phyloP scores from a whole-genome alignment of 2,888 invertebrate species.

The Eristalis arbustorum region DNA sequence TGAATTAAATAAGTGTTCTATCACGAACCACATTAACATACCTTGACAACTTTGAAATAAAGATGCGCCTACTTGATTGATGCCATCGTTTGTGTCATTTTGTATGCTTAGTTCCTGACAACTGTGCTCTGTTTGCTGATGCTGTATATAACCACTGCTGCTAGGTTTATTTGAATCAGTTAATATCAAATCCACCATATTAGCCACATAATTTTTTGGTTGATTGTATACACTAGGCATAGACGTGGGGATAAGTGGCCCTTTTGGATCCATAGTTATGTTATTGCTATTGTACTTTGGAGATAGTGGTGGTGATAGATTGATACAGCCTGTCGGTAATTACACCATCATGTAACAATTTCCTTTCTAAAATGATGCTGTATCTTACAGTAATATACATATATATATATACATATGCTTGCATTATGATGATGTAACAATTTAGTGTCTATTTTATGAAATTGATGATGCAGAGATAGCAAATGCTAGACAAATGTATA shows the following conservation, averaged over 20 bases:
- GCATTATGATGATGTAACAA: neutral
- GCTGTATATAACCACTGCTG: constrained; percentile 19
- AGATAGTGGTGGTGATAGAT: constrained; percentile 66
- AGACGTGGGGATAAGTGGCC: constrained; percentile 5
- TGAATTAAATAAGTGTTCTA: constrained; percentile 7
- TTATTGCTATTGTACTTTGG: constrained; percentile 37
- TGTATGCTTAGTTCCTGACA: neutral
- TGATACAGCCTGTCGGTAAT: constrained; percentile 43
- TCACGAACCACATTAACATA: constrained; percentile 72
- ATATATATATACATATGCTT: neutral
- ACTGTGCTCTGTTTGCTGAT: constrained; percentile 43
- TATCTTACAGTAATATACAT: constrained; percentile 15
- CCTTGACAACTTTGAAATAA: constrained; percentile 81
- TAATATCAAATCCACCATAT: constrained; percentile 17
- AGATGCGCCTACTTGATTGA: constrained; percentile 73
- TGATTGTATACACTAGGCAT: too few species aligned
- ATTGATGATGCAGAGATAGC: too few species aligned
- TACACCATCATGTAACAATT: constrained; percentile 42
- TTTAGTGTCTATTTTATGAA: too few species aligned
- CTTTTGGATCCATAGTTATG: constrained; percentile 6
- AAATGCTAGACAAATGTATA: neutral
- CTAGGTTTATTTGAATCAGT: constrained; percentile 7
- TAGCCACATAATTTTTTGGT: too few species aligned
- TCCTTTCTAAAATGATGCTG: constrained; percentile 26
- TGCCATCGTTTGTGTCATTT: constrained; percentile 3